phyloP scores from a whole-genome alignment of 2,888 invertebrate species.

The Rhodophaea formosa region DNA sequence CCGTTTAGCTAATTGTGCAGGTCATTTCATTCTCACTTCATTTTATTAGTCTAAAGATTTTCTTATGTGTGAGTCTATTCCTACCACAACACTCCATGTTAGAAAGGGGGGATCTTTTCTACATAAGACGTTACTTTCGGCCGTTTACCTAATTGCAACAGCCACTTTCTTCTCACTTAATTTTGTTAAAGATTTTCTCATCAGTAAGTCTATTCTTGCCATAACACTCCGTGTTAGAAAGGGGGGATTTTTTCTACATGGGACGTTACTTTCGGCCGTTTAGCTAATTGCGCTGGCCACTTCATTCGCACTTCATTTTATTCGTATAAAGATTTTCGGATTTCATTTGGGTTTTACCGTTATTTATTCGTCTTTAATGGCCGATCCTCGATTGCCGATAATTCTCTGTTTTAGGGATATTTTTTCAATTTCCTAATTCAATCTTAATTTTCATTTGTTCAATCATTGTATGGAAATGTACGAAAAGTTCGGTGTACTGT shows the following conservation, averaged over 20 bases:
- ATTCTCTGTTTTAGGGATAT: constrained; percentile 9
- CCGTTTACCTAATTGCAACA: too few species aligned
- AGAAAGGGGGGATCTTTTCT: too few species aligned
- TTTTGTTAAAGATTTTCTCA: too few species aligned
- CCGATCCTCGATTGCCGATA: constrained; percentile 12
- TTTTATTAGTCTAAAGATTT: constrained; percentile 19
- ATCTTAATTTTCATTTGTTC: background rate
- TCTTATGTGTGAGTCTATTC: too few species aligned
- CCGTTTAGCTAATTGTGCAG: constrained; percentile 25
- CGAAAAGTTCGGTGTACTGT: background rate
- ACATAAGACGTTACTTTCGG: too few species aligned
- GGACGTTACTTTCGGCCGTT: constrained; percentile 20
- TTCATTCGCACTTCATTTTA: constrained; percentile 23
- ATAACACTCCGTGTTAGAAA: background rate
- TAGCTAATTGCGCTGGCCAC: constrained; percentile 24
- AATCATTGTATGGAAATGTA: background rate
- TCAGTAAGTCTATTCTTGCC: background rate
- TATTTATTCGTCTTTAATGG: constrained; percentile 15
- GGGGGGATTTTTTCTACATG: constrained; percentile 9
- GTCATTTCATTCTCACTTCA: constrained; percentile 23
- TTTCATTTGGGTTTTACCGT: constrained; percentile 15
- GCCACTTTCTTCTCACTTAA: too few species aligned
- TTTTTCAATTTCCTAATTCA: background rate
- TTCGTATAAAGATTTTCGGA: constrained; percentile 19
- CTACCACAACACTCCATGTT: too few species aligned